phyloP scores from a whole-genome alignment of 1,140 invertebrate species.

The Drusus annulatus region DNA sequence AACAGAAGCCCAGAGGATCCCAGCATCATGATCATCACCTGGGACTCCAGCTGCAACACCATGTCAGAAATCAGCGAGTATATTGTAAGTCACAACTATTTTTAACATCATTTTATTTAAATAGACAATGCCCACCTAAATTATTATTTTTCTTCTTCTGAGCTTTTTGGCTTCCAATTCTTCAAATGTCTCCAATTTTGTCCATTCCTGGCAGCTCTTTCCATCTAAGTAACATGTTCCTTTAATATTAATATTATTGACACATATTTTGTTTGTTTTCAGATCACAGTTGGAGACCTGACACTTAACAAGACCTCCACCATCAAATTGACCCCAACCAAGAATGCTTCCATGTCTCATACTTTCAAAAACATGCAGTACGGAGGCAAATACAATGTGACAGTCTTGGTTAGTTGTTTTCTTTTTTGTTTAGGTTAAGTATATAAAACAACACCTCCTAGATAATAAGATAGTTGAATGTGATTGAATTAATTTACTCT shows the following conservation, averaged over 20 bases:
- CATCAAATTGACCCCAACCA: conserved; percentile 65
- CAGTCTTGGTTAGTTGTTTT: conserved; percentile 70
- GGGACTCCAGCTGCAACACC: conserved; percentile 72
- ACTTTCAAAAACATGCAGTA: conserved; percentile 73
- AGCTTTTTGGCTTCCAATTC: no score
- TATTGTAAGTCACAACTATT: conserved; percentile 66
- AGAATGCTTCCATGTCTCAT: conserved; percentile 68
- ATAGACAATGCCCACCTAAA: no score
- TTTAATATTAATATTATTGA: no score
- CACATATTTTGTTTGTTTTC: conserved; percentile 44
- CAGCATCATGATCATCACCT: conserved; percentile 70
- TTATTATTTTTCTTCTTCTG: no score
- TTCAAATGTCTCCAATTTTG: no score
- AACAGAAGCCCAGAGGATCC: conserved; percentile 64
- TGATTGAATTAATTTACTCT: no score
- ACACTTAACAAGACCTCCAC: conserved; percentile 66
- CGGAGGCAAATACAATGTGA: conserved; percentile 78
- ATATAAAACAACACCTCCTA: no score
- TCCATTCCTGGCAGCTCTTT: no score
- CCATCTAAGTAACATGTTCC: no score
- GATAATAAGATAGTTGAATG: no score
- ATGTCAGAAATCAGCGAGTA: conserved; percentile 73
- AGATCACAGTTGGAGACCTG: conserved; percentile 74
- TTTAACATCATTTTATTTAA: no score
- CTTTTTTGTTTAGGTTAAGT: no score